These are phyloP conservation scores for Osmerus mordax DNA, from an alignment of 2,113 vertebrate species.

Conservation along the genomic window DNA sequence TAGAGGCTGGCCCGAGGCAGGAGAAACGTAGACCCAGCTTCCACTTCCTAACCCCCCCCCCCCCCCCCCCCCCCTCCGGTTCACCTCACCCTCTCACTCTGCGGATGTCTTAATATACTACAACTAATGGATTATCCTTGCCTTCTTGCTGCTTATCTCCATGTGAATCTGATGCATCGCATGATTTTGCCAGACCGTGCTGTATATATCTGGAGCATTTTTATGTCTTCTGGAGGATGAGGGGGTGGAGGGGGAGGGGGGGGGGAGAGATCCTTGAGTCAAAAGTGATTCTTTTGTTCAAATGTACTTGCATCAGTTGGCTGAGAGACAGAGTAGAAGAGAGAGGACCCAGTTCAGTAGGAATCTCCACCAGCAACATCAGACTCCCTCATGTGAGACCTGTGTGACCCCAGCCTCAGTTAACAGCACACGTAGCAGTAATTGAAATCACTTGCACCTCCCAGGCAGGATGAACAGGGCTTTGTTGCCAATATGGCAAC, in stretches of 20 bases:
- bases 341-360: not conserved
- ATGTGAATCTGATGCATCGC: conserved; percentile 52
- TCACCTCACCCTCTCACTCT: conserved; percentile 36
- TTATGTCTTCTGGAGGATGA: conserved; percentile 20
- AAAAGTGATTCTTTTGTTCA: too few relatives aligned
- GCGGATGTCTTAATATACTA: conserved; percentile 48
- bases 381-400: conserved; percentile 60
- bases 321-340: conserved; percentile 12
- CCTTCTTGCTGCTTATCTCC: conserved; percentile 29
- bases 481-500: conserved; percentile 55
- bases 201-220: conserved; percentile 28
- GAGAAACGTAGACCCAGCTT: conserved; percentile 32
- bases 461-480: conserved; percentile 60
- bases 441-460: conserved; percentile 74
- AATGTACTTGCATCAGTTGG: not conserved
- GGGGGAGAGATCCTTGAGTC: conserved; percentile 5
- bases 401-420: conserved; percentile 60
- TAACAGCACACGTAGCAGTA: conserved; percentile 68
- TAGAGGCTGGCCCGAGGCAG: conserved; percentile 39
- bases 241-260: conserved; percentile 18
- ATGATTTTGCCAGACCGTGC: conserved; percentile 25
- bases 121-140: conserved; percentile 60
- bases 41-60: conserved; percentile 24
- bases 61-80: conserved; percentile 24
- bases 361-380: conserved; percentile 45